Percentiles rank a stretch among this genome's conserved stretches.
phyloP scores from a whole-genome alignment of 1,140 invertebrate species.

The Calycopis cecrops region DNA sequence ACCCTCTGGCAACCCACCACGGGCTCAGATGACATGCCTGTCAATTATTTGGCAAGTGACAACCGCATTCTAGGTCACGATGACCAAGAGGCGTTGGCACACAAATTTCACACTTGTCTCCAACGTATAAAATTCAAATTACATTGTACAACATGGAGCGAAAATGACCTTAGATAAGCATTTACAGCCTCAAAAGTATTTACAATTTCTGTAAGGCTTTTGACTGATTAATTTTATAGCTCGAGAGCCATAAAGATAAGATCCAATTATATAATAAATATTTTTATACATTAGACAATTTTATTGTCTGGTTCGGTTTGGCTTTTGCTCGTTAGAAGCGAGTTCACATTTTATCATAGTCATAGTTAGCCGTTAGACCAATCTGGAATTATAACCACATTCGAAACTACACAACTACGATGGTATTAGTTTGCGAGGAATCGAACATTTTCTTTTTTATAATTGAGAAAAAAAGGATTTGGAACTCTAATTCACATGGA shows the following conservation, averaged over 20 bases:
- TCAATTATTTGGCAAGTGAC: constrained; percentile 64
- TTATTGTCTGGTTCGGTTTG: too few relatives aligned
- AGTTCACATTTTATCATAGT: too few relatives aligned
- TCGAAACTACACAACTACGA: too few relatives aligned
- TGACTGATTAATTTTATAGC: constrained; percentile 1
- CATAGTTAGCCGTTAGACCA: too few relatives aligned
- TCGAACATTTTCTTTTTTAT: too few relatives aligned
- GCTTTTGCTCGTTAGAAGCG: too few relatives aligned
- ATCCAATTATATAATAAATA: too few relatives aligned
- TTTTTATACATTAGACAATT: too few relatives aligned
- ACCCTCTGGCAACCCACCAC: constrained; percentile 47
- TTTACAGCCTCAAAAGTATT: constrained; percentile 7
- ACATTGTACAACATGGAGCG: constrained; percentile 12
- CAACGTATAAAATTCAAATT: constrained; percentile 35
- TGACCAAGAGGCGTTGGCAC: constrained; percentile 33
- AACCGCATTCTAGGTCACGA: constrained; percentile 60
- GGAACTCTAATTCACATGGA: too few relatives aligned
- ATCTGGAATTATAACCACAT: too few relatives aligned
- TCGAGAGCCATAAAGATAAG: not conserved
- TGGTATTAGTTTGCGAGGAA: too few relatives aligned
- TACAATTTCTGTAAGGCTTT: not conserved
- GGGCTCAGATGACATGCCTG: constrained; percentile 54
- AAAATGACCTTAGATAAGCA: constrained; percentile 16
- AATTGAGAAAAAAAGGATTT: too few relatives aligned
- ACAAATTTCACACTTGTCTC: constrained; percentile 32